Evolutionary conservation across 92 coral and sea anemone species (phyloP).

Genomic region (Parazoanthus atlanticus): DNA sequence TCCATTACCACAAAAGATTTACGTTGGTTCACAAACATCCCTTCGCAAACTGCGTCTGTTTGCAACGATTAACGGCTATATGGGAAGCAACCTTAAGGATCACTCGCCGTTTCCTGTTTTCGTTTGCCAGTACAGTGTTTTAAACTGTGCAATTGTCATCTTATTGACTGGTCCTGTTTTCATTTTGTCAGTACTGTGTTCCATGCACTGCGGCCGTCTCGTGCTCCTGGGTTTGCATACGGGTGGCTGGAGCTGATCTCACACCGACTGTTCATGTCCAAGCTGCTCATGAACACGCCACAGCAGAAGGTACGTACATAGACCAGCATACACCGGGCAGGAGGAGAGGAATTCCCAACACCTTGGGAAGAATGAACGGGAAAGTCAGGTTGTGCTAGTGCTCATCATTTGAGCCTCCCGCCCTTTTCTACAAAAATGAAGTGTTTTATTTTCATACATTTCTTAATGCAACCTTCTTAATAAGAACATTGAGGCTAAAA

Average conservation of each 20-base stretch:
- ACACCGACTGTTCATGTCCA: constrained; percentile 96
- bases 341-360: no score
- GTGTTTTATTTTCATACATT: no score
- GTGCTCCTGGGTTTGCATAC: constrained; percentile 98
- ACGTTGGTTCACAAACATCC: no score
- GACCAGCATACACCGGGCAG: not conserved
- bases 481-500: no score
- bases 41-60: no score
- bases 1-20: no score
- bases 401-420: no score
- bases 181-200: constrained; percentile 77
- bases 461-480: no score
- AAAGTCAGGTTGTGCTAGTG: no score
- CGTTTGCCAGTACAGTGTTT: not conserved
- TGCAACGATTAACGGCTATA: no score
- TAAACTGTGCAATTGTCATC: not conserved
- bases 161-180: not conserved
- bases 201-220: constrained; percentile 97
- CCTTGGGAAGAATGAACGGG: no score
- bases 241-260: constrained; percentile 99
- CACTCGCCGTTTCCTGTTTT: not conserved
- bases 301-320: constrained; percentile 84
- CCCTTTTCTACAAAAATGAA: no score
- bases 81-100: not conserved
- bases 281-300: constrained; percentile 93